Evolutionary conservation across 64 coral and sea anemone species (phyloP).

Genomic region (Platygyra sinensis): DNA sequence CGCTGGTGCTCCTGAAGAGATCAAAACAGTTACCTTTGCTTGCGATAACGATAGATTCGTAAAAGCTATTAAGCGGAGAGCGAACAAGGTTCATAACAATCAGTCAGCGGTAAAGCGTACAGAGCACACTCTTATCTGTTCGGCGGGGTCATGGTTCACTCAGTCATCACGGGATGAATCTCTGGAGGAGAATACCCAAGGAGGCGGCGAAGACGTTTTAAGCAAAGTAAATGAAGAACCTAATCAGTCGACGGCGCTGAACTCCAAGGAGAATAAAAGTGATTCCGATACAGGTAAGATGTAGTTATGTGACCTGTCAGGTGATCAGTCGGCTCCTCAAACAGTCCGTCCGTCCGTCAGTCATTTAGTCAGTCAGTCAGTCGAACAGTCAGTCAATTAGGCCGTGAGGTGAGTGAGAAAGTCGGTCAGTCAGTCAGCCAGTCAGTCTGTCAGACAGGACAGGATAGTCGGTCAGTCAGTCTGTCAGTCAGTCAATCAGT

Average conservation of each 20-base stretch:
- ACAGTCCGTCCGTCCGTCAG: background rate
- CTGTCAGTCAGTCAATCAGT: too few species aligned
- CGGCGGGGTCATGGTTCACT: slow-evolving; percentile 15
- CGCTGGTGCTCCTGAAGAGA: background rate
- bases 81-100: background rate
- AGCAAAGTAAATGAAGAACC: background rate
- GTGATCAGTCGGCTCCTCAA: background rate
- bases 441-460: slow-evolving; percentile 30
- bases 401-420: too few species aligned
- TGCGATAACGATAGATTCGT: background rate
- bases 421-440: slow-evolving; percentile 1
- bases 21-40: slow-evolving; percentile 5
- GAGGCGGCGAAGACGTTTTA: background rate
- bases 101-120: background rate
- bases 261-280: background rate
- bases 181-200: background rate
- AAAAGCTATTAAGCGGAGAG: background rate
- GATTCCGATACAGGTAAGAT: background rate
- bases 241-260: background rate
- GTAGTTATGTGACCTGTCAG: background rate
- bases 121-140: slow-evolving; percentile 3
- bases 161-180: background rate
- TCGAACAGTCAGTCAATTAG: slow-evolving; percentile 21
- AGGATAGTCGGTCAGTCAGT: slow-evolving; percentile 21
- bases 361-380: background rate